Evolutionary conservation across 64 coral and sea anemone genomes (phyloP), one percentile per base, ranked within the genome.

Genomic region (Montipora foliosa): DNA sequence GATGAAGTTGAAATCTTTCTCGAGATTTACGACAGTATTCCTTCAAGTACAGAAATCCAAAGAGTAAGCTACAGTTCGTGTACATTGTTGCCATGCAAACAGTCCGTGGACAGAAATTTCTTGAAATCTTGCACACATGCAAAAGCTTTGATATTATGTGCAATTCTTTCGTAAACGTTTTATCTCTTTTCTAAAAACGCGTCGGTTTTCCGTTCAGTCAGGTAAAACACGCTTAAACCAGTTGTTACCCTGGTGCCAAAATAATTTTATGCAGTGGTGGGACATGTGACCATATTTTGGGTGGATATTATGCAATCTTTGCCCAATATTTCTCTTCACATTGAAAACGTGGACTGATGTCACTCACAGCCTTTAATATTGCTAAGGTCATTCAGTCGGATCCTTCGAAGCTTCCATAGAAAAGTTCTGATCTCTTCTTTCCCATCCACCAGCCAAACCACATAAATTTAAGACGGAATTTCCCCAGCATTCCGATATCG

Each of bases 21-120:
- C 64, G 84, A 98, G 90, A 80, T 96, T 94, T 98, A 98, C 52
- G 97, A 98, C 51, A 96, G 86, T 68, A 99, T 99, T 72, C 98
- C 98, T 9, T 60, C 92, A 70, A 87, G 72, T 17, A 73, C 92
- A 62, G 79, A 89, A 68, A 79, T 21, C 22, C 81, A 99, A 85
- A 89, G 80, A 71, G 98, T 99, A 88, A 94, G 98, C 17, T n/a
- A 15, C 17, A 20, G 68, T 20, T 71, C 6, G 17, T 21, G 19
- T 24, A 71, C 19, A 19, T 61, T 47, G 93, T 98, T 98, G 72
- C 89, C 75, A 97, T 72, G 92, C 59, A 80, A 95, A 90, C 92
- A 79, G 2, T 29, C 58, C 0, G 9, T 51, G 4, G 46, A 17
- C 5, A 8, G 58, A 75, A 44, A 14, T 29, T 75, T 76, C 76